Percentiles rank a stretch among this genome's conserved stretches.
Conservation (phyloP, 2,888 invertebrate species). For the Eurytoma californica region DNA sequence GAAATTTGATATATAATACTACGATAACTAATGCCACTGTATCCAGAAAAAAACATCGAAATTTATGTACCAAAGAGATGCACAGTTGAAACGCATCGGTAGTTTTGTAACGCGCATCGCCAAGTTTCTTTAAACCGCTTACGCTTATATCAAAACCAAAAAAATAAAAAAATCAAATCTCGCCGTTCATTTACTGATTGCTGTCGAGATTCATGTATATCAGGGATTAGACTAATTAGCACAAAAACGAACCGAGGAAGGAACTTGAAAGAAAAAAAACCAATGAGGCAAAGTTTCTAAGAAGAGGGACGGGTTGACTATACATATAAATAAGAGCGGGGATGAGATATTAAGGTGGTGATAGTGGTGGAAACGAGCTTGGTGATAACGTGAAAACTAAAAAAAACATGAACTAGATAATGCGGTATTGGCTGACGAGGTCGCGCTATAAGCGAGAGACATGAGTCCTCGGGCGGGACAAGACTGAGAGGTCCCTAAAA, state of each 20-base stretch:
- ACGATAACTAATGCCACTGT: too few relatives aligned
- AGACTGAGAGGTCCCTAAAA: constrained; percentile 2
- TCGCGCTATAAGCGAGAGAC: background rate
- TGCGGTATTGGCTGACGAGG: background rate
- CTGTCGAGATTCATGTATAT: constrained; percentile 73
- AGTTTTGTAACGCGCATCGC: constrained; percentile 8
- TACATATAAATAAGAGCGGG: constrained; percentile 41
- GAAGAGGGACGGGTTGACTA: constrained; percentile 1
- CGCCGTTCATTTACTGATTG: constrained; percentile 66
- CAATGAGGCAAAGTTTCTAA: background rate
- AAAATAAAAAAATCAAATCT: background rate
- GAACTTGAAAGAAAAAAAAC: background rate
- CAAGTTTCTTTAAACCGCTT: too few relatives aligned
- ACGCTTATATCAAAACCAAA: constrained; percentile 5
- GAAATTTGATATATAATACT: too few relatives aligned
- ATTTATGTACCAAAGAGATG: constrained; percentile 20
- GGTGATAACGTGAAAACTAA: constrained; percentile 50
- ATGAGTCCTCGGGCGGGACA: too few relatives aligned
- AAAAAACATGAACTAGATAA: background rate
- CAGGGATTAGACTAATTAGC: constrained; percentile 74
- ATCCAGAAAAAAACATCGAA: background rate
- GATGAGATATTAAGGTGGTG: constrained; percentile 66
- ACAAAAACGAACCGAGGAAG: constrained; percentile 57
- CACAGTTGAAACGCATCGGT: background rate
- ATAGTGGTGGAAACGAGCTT: constrained; percentile 67